phyloP scores from a whole-genome alignment of 2,113 vertebrate species.

The Aramus guarauna region DNA sequence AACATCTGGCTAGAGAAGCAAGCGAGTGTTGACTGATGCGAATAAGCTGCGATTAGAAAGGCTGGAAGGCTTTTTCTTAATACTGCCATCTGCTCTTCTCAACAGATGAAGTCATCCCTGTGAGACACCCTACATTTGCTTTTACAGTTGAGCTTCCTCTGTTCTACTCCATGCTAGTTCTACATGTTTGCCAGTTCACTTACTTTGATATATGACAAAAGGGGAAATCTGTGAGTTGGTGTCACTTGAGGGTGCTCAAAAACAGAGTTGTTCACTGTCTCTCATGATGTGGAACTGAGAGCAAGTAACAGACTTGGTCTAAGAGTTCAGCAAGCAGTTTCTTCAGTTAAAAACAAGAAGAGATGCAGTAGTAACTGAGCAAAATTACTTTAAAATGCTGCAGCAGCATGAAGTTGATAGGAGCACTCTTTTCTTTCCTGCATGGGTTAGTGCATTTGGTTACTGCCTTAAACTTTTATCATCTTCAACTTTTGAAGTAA shows the following conservation, averaged over 20 bases:
- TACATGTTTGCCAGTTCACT: rapidly evolving
- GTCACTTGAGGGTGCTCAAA: background rate
- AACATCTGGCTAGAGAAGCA: conserved; percentile 19
- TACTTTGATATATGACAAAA: background rate
- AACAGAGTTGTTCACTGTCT: background rate
- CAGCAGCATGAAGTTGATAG: background rate
- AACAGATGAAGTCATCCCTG: background rate
- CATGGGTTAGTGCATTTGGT: background rate
- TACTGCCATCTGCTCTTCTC: conserved; percentile 31
- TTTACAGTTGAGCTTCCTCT: background rate
- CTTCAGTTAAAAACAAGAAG: background rate
- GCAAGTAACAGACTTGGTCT: background rate
- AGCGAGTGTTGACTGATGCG: background rate
- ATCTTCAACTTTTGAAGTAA: background rate
- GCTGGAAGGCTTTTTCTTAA: conserved; percentile 22
- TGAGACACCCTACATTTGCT: background rate
- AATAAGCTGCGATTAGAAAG: conserved; percentile 34
- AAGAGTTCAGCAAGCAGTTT: background rate
- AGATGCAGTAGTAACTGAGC: background rate
- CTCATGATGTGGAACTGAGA: background rate
- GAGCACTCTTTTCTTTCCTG: background rate
- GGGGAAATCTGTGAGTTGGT: background rate
- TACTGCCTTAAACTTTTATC: background rate
- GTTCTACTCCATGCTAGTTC: background rate
- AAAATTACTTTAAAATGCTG: background rate